Base-by-base conservation (phyloP, 2,797 vertebrate species). In the Aythya fuligula region DNA sequence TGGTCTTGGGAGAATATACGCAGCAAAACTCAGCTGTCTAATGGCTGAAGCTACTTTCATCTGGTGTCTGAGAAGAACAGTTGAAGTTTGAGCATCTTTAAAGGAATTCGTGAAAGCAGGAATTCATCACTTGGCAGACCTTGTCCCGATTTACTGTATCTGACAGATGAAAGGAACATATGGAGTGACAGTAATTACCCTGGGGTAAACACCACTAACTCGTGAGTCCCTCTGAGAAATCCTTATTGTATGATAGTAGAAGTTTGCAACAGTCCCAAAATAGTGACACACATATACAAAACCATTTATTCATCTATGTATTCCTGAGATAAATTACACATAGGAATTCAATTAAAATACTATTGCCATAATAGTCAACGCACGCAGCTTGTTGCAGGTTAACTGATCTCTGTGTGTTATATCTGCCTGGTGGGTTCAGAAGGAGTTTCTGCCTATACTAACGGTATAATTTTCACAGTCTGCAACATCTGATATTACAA, bases 1-100 rank as follows among this genome's bases (percentile, higher is more conserved):
- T 61, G 71, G 71, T 41, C 45, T 58, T 93, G 67, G 45, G 69
- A 89, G 22, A 88, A 89, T 30, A 24, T 15, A 66, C 30, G 62
- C 38, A 89, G 73, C 34, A 91, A 83, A 90, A 81, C 18, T 56
- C 36, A 56, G 25, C 6, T 85, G 58, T 22, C 72, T 53, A 89
- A 49, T 62, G 11, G 54, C 65, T 89, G 76, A 89, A 62, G 51
- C 24, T 86, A 21, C 79, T 93, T 94, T 94, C 76, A 36, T 87
- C 45, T 87, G 43, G 21, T 87, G 34, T 72, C 77, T 89, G 67
- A 91, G 54, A 87, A 47, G 78, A 51, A 56, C 57, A 58, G 22
- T 62, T 79, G 45, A 67, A 76, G 45, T 32, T 0, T 82, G 62
- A 91, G 9, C 47, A 61, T 71, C 36, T 81, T 84, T 73, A 90